phyloP scores from a whole-genome alignment of 2,797 vertebrate genomes.

The Ptychobarbus kaznakovi region DNA sequence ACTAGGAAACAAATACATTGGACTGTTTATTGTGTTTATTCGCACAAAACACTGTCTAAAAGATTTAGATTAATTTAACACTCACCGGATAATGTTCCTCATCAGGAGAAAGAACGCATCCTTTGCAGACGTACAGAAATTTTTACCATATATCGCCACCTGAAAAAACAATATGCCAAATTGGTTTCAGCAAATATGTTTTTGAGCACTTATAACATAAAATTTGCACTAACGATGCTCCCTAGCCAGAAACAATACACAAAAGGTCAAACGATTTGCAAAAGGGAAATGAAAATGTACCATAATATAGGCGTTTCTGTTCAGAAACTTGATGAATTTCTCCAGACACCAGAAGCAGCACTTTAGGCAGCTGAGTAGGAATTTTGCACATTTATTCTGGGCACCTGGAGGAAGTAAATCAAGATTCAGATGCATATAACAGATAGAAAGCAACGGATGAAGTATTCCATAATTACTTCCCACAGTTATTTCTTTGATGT shows the following conservation, averaged over 20 bases:
- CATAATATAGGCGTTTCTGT: conserved; percentile 98
- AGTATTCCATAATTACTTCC: not conserved
- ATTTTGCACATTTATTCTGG: conserved; percentile 88
- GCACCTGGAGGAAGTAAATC: conserved; percentile 74
- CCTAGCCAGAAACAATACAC: not conserved
- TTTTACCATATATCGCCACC: conserved; percentile 95
- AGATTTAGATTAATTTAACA: conserved; percentile 27
- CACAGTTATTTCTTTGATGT: not conserved
- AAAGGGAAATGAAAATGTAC: conserved; percentile 72
- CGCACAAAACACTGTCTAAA: not conserved
- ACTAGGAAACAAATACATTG: conserved; percentile 68
- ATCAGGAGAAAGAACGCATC: conserved; percentile 95
- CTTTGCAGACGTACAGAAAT: conserved; percentile 91
- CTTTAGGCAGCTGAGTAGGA: conserved; percentile 89
- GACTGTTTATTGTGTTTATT: not conserved
- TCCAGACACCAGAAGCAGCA: conserved; percentile 99
- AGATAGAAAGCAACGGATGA: not conserved
- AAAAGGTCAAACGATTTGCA: not conserved
- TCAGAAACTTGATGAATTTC: conserved; percentile 95
- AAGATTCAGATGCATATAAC: not conserved
- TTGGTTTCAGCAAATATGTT: not conserved
- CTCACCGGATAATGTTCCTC: conserved; percentile 93
- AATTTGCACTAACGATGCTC: not conserved
- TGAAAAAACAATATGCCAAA: conserved; percentile 58
- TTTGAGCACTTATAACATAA: not conserved